Percentiles rank a stretch among this genome's conserved stretches.
Conservation (phyloP, 1,140 invertebrate species). For the Pachypsylla venusta region DNA sequence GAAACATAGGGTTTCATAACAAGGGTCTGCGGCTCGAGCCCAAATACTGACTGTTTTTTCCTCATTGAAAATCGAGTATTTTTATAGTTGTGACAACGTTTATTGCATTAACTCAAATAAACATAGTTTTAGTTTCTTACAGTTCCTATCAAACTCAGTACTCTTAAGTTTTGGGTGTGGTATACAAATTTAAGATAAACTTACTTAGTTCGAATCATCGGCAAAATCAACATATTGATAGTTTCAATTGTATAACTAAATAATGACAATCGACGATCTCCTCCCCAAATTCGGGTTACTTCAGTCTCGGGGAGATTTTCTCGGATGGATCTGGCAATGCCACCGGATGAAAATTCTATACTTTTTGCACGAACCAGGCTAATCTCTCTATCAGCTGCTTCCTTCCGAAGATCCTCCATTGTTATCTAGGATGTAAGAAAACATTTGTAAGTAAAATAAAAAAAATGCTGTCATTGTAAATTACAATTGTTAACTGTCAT, state of each 20-base stretch:
- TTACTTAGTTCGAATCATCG: constrained; percentile 94
- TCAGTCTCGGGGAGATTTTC: constrained; percentile 23
- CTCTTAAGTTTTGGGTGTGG: too few species aligned
- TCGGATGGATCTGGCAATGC: constrained; percentile 17
- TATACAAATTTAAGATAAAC: constrained; percentile 26
- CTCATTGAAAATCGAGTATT: too few species aligned
- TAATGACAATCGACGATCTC: constrained; percentile 72
- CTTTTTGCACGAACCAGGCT: constrained; percentile 18
- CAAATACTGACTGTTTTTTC: too few species aligned
- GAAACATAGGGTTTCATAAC: too few species aligned
- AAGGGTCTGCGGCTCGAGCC: too few species aligned
- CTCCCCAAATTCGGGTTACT: constrained; percentile 38
- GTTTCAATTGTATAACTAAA: constrained; percentile 94
- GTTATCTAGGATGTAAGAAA: constrained; percentile 39
- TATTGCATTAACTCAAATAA: too few species aligned
- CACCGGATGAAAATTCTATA: constrained; percentile 21
- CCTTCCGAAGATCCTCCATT: constrained; percentile 46
- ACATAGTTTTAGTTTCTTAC: too few species aligned
- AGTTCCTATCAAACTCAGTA: too few species aligned
- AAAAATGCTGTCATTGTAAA: too few species aligned
- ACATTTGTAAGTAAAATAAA: constrained; percentile 12
- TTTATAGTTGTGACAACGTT: too few species aligned
- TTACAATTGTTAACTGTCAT: too few species aligned
- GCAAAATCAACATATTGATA: constrained; percentile 80
- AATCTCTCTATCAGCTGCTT: constrained; percentile 24